These are phyloP conservation scores for Patella ulyssiponensis DNA, from an alignment of 2,888 invertebrate species.

Conservation along the genomic window DNA sequence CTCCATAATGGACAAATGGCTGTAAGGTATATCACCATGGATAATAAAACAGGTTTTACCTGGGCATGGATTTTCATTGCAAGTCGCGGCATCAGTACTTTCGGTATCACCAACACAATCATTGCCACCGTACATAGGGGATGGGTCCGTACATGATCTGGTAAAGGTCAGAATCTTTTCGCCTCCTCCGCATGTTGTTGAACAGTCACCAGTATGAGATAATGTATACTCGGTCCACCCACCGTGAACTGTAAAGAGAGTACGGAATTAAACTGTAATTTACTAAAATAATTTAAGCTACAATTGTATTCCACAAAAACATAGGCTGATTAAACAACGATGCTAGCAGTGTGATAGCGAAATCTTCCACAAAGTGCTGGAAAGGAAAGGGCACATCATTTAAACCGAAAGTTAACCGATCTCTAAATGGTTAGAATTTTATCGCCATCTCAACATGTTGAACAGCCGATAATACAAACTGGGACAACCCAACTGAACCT, in stretches of 20 bases:
- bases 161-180: conserved; percentile 16
- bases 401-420: no score
- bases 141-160: conserved; percentile 29
- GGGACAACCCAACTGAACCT: no score
- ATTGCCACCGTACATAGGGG: conserved; percentile 28
- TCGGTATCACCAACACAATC: conserved; percentile 21
- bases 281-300: neutral
- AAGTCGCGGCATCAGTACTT: neutral
- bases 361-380: neutral
- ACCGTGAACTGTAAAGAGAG: conserved; percentile 26
- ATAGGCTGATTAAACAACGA: neutral
- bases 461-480: no score
- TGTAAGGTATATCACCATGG: no score
- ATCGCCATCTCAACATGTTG: no score
- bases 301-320: neutral
- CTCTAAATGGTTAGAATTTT: no score
- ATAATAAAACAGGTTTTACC: conserved; percentile 1
- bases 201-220: conserved; percentile 20
- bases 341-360: no score
- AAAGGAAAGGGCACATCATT: neutral
- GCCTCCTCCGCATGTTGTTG: conserved; percentile 30
- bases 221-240: conserved; percentile 24
- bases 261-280: neutral
- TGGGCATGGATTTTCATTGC: conserved; percentile 33
- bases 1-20: no score